A percentile compares a stretch with the other conserved stretches of the same genome.
Conservation (phyloP, 2,797 vertebrate genomes). For the Peromyscus attwateri region DNA sequence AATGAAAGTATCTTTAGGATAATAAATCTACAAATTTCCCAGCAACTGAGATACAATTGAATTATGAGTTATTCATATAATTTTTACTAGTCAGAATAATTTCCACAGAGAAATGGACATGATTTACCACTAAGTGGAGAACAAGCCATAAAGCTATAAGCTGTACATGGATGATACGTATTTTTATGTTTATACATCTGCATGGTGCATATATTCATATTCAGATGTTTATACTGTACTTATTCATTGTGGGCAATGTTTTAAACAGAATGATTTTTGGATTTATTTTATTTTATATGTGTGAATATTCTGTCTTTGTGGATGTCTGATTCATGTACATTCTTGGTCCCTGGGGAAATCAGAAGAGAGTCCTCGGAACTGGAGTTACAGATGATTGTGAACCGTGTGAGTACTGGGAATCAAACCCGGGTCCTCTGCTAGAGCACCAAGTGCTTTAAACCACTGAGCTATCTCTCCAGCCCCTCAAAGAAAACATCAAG, state of each 20-base stretch:
- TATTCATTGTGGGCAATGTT: background rate
- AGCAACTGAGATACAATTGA: background rate
- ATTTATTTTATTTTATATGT: background rate
- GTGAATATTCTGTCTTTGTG: background rate
- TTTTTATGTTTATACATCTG: background rate
- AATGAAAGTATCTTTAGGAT: conserved; percentile 41
- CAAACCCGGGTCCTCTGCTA: background rate
- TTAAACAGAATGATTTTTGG: background rate
- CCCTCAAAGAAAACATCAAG: background rate
- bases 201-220: background rate
- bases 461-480: background rate
- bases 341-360: background rate
- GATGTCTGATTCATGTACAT: background rate
- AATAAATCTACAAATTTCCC: background rate
- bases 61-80: background rate
- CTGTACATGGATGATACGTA: background rate
- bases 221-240: background rate
- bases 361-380: background rate
- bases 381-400: background rate
- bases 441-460: background rate
- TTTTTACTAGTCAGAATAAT: background rate
- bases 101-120: background rate
- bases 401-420: background rate
- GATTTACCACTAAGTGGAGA: conserved; percentile 6
- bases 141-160: background rate